Evolutionary conservation across 2,113 vertebrate genomes (phyloP), one percentile per base, ranked within the genome.

Genomic region (Talpa occidentalis): DNA sequence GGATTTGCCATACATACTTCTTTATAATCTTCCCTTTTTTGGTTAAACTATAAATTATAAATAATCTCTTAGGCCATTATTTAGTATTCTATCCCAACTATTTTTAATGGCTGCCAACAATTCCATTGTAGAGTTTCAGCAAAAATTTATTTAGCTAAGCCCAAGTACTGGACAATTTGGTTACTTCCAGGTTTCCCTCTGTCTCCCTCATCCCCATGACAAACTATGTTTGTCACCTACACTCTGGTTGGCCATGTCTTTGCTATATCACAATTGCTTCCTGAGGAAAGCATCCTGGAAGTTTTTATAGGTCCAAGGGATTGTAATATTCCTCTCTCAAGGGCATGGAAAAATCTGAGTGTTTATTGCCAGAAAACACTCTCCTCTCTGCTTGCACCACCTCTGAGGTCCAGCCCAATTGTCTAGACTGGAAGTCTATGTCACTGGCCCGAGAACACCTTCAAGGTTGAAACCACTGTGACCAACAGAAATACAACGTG

Each of bases 81-180:
- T 59, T 64, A 79, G 40, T 85, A 32, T 37, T 47, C 59, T 81
- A 49, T 62, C 37, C 94, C 19, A 66, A 66, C 60, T 76, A 49
- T 37, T 82, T 89, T 79, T 90, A 74, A 82, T 52, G 28, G n/a
- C 30, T 89, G 32, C 30, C 78, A 92, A 22, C 44, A 83, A 64
- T 69, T 74, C 30, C n/a, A 47, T 26, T 42, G 24, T 24, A 28
- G 5, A 72, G 42, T 32, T 62, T 24, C 12, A 82, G 21, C 30
- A 52, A 30, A 30, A 56, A 64, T 80, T 67, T 76, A 84, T 16
- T 59, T 72, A 77, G 40, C 24, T 30, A 67, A 70, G 56, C 22
- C 67, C 16, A 40, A 47, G 35, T 37, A n/a, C 5, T 42, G 67
- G 73, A 44, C 24, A 60, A 49, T 76, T 80, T 4, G 11, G 44